These are phyloP conservation scores for Frankliniella fusca DNA, from an alignment of 2,888 invertebrate species.

Conservation along the genomic window DNA sequence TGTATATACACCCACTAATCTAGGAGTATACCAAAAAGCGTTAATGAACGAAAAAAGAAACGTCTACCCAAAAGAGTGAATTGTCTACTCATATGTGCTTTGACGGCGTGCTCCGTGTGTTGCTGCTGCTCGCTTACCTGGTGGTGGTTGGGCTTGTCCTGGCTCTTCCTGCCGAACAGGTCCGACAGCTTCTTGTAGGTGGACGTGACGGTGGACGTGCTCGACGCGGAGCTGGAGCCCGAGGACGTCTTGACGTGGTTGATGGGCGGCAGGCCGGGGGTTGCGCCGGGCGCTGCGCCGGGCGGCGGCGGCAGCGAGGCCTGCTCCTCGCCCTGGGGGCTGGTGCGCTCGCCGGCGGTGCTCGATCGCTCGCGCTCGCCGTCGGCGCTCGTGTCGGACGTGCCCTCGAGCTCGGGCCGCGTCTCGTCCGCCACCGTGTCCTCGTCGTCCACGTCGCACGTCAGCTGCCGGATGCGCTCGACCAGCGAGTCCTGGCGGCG, in stretches of 20 bases:
- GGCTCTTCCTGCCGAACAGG: constrained; percentile 54
- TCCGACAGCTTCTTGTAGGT: constrained; percentile 62
- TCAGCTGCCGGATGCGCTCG: constrained; percentile 78
- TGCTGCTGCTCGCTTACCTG: not conserved
- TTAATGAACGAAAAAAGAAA: not conserved
- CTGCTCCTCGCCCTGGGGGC: constrained; percentile 63
- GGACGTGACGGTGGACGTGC: constrained; percentile 57
- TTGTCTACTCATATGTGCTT: not conserved
- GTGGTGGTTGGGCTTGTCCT: constrained; percentile 43
- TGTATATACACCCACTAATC: no score
- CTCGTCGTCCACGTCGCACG: constrained; percentile 76
- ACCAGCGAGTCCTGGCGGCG: constrained; percentile 59
- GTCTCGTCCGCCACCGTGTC: constrained; percentile 49
- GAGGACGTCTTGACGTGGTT: constrained; percentile 56
- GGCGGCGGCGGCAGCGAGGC: constrained; percentile 28
- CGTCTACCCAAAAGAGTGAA: not conserved
- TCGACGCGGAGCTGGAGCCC: constrained; percentile 56
- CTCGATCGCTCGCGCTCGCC: constrained; percentile 44
- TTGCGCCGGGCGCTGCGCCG: not conserved
- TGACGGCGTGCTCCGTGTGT: not conserved
- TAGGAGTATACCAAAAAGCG: not conserved
- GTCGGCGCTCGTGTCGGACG: constrained; percentile 38
- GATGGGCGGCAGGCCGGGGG: constrained; percentile 8
- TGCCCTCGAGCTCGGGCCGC: constrained; percentile 39
- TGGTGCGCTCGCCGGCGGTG: constrained; percentile 50